Percentiles rank a stretch among this genome's conserved stretches.
Conservation (phyloP, 1,140 invertebrate genomes). For the Drosophila equinoxialis region DNA sequence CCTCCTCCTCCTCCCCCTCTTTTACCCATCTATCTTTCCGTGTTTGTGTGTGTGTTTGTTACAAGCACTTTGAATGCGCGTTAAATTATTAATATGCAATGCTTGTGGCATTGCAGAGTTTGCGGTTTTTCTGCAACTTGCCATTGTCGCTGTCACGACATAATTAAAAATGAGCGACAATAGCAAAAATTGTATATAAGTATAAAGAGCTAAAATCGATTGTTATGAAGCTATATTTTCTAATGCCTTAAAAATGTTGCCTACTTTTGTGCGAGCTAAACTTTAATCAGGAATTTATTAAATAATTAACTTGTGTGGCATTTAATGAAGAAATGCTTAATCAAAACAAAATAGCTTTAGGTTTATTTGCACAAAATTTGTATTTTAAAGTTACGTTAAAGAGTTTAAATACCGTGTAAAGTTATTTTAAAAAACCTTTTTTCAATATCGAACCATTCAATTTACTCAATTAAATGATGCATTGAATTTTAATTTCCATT, state of each 20-base stretch:
- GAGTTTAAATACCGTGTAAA: too few relatives aligned
- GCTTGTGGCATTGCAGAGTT: constrained; percentile 16
- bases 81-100: constrained; percentile 63
- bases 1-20: too few relatives aligned
- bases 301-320: too few relatives aligned
- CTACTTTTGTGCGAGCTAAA: not conserved
- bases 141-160: constrained; percentile 45
- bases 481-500: not conserved
- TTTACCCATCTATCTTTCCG: not conserved
- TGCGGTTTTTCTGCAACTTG: constrained; percentile 51
- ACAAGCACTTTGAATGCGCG: constrained; percentile 33
- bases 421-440: not conserved
- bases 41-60: constrained; percentile 8
- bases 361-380: too few relatives aligned
- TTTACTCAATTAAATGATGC: not conserved
- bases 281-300: not conserved
- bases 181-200: constrained; percentile 20
- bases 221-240: constrained; percentile 18
- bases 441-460: not conserved
- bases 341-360: too few relatives aligned
- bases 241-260: not conserved
- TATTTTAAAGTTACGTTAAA: too few relatives aligned
- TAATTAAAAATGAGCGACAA: constrained; percentile 63
- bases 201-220: not conserved
- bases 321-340: too few relatives aligned